Percentiles rank a stretch among this genome's conserved stretches.
Evolutionary conservation across 2,113 vertebrate genomes (phyloP).

Genomic region (Daboia siamensis): DNA sequence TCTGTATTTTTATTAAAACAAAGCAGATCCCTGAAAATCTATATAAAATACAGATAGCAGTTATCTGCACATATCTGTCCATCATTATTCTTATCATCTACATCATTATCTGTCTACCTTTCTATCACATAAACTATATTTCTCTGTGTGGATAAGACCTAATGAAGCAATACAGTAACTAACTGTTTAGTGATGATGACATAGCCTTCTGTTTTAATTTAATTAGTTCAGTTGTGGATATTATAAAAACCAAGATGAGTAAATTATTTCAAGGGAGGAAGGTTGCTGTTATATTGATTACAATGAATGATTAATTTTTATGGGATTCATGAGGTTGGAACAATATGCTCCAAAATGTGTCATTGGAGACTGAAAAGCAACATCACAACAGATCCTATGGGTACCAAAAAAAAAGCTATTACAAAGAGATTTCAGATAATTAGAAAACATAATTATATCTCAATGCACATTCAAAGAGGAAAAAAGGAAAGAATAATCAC

Average conservation of each 20-base stretch:
- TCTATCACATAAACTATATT: not conserved
- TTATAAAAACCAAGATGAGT: constrained; percentile 28
- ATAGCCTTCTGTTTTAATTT: constrained; percentile 49
- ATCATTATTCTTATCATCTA: fast-evolving
- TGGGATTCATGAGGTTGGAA: constrained; percentile 55
- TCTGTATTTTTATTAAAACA: not conserved
- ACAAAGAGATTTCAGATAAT: constrained; percentile 49
- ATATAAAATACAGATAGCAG: not conserved
- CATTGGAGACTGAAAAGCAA: constrained; percentile 34
- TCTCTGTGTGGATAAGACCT: not conserved
- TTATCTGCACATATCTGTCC: not conserved
- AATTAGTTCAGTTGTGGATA: constrained; percentile 47
- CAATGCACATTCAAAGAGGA: constrained; percentile 56
- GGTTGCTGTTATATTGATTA: constrained; percentile 36
- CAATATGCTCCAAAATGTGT: constrained; percentile 38
- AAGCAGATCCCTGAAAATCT: not conserved
- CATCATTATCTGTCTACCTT: not conserved
- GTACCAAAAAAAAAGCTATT: constrained; percentile 44
- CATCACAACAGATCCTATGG: constrained; percentile 57
- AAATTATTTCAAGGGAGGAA: constrained; percentile 24
- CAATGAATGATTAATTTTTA: constrained; percentile 53
- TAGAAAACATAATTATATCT: constrained; percentile 67
- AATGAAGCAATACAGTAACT: not conserved
- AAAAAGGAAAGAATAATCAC: constrained; percentile 47
- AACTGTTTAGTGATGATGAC: constrained; percentile 1